Base-by-base conservation (phyloP, 2,797 vertebrate genomes). In the Nasua narica region DNA sequence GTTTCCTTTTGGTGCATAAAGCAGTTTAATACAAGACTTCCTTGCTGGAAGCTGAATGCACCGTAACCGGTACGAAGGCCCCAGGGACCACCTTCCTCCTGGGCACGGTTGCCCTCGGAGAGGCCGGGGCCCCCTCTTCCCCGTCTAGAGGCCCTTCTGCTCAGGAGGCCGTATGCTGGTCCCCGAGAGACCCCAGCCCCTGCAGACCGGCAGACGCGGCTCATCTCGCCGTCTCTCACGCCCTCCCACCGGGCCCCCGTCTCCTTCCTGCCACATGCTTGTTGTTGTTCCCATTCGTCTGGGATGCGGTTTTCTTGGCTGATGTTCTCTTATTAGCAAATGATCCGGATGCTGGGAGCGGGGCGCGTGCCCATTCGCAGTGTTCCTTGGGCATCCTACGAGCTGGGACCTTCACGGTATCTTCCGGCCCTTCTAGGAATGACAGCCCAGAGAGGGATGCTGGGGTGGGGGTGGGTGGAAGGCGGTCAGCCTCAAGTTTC, bases 281-380 rank as follows among this genome's bases (percentile, higher is more conserved):
- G 0, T 40, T 90, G 0, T 46, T 90, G 0, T 43, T 74, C 78
- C 78, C 82, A 60, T 58, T 54, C 79, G 0, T 50, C 70, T 93
- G 81, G 82, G 52, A 78, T 21, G 13, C 0, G 1, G 21, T 50
- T 81, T 89, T 70, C 83, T 91, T 89, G 90, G 78, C 94, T 97
- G 98, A 98, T 74, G 77, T 94, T 97, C 94, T 91, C 92, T 96
- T 95, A 97, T 98, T 96, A 98, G 96, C 35, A 90, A 86, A 25
- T 0, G 74, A 96, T 90, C 65, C 69, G 43, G 74, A 96, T 92
- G 89, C 95, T 29, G 74, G 93, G 93, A 94, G 90, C 94, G 93
- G 60, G 52, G 43, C 54, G 50, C 2, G 90, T 97, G 96, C 94
- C 91, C 87, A 95, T 94, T 97, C 87, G 89, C 95, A 32, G 40